Conservation (phyloP, 2,888 invertebrate genomes). For the Pelosia muscerda region DNA sequence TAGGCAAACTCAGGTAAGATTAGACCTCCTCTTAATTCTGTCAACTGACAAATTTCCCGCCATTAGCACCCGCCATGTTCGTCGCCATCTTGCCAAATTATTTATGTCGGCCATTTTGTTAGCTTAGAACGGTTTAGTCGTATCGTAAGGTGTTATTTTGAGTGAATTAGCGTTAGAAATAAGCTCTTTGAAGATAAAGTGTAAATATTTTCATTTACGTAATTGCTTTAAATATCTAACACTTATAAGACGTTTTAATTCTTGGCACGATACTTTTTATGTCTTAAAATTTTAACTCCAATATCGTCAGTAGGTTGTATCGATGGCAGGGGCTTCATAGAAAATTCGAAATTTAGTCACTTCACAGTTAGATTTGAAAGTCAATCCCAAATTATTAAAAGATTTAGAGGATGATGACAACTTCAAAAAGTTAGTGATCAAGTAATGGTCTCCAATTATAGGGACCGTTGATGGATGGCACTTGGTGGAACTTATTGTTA, state of each 20-base stretch:
- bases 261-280: neutral
- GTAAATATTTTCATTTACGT: neutral
- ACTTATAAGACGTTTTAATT: neutral
- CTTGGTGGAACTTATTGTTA: no score
- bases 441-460: no score
- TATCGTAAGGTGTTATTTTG: constrained; percentile 32
- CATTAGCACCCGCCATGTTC: constrained; percentile 41
- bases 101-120: constrained; percentile 52
- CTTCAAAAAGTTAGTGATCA: no score
- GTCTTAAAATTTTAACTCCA: neutral
- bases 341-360: no score
- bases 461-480: no score
- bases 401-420: no score
- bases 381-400: no score
- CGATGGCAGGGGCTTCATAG: no score
- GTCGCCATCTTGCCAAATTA: constrained; percentile 46
- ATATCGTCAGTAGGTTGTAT: no score
- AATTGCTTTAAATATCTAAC: neutral
- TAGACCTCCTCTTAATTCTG: constrained; percentile 30
- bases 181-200: constrained; percentile 6
- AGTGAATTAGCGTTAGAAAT: neutral
- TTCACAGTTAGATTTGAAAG: no score
- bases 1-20: constrained; percentile 23
- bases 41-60: constrained; percentile 46
- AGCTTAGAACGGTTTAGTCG: constrained; percentile 40